phyloP scores from a whole-genome alignment of 2,113 vertebrate species.

The Limanda limanda region DNA sequence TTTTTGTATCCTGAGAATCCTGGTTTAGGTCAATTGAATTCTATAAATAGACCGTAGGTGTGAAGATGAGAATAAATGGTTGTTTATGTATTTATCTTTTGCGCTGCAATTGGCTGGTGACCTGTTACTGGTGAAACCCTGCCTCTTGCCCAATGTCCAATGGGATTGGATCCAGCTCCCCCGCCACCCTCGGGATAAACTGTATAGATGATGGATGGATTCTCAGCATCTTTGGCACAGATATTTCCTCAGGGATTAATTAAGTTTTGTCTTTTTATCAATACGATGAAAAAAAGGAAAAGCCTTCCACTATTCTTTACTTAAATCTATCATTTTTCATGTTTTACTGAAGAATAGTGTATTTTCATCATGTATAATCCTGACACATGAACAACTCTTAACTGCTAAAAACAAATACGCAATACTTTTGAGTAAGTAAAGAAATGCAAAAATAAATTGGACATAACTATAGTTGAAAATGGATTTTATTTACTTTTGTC shows the following conservation, averaged over 20 bases:
- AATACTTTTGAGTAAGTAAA: too few species aligned
- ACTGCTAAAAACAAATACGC: too few species aligned
- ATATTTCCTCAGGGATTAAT: neutral
- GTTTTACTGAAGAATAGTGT: too few species aligned
- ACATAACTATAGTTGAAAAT: constrained; percentile 45
- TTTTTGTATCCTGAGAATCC: neutral
- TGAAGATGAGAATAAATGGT: too few species aligned
- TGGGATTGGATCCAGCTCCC: too few species aligned
- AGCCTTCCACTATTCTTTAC: neutral
- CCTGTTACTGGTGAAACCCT: too few species aligned
- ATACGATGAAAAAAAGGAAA: neutral
- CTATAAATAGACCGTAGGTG: too few species aligned
- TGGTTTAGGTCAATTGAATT: too few species aligned
- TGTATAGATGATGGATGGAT: neutral
- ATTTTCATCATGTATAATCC: neutral
- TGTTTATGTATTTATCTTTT: too few species aligned
- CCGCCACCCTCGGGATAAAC: too few species aligned
- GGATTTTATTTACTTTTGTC: constrained; percentile 77
- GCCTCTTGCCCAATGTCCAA: too few species aligned
- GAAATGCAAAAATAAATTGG: neutral
- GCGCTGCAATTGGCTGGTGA: too few species aligned
- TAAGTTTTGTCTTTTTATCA: neutral
- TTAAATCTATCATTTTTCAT: neutral
- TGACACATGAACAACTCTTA: neutral
- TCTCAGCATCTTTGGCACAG: neutral